A percentile compares a stretch with the other conserved stretches of the same genome.
These are phyloP conservation scores for Laticauda colubrina DNA, from an alignment of 2,113 vertebrate species.

Conservation along the genomic window DNA sequence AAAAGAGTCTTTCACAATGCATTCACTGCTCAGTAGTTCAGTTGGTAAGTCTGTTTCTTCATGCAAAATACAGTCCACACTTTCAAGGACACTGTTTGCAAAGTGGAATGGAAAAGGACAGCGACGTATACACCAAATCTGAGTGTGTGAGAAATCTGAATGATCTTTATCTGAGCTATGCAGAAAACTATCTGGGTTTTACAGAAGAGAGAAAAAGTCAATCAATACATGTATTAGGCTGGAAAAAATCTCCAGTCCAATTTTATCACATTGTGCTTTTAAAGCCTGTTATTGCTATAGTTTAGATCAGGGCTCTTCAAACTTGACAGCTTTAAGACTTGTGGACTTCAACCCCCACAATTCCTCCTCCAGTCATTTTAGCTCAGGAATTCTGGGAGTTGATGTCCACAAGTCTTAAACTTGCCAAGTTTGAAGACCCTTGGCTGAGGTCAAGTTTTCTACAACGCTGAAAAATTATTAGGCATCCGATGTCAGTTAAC, in stretches of 20 bases:
- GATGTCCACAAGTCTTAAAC: too few species aligned
- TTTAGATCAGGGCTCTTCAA: background rate
- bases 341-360: too few species aligned
- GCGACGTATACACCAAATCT: background rate
- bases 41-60: conserved; percentile 28
- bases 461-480: background rate
- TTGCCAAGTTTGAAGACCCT: too few species aligned
- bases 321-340: too few species aligned
- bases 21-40: conserved; percentile 26
- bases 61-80: background rate
- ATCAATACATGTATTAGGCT: background rate
- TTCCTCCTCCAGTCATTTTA: too few species aligned
- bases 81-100: background rate
- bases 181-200: conserved; percentile 3
- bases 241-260: background rate
- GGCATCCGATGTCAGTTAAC: background rate
- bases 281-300: background rate
- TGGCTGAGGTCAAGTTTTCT: background rate
- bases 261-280: background rate
- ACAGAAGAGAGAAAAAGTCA: conserved; percentile 11
- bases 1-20: conserved; percentile 30
- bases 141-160: background rate
- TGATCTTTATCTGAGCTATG: background rate
- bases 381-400: too few species aligned
- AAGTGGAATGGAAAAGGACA: background rate